Evolutionary conservation across 2,797 vertebrate genomes (phyloP).

Genomic region (Ceyx erithaca): DNA sequence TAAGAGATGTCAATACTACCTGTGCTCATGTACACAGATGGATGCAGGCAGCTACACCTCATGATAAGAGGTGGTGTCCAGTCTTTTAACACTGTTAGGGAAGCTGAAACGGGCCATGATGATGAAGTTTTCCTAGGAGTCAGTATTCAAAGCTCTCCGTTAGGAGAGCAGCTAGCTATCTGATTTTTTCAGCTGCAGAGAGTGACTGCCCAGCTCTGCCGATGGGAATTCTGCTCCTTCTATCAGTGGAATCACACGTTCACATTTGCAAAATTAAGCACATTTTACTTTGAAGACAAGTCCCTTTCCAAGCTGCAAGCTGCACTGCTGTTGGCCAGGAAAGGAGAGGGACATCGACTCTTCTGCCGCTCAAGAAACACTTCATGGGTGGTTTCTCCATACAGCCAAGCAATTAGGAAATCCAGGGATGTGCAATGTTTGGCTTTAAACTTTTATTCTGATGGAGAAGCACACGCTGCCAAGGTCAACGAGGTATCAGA

Average conservation of each 20-base stretch:
- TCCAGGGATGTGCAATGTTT: not conserved
- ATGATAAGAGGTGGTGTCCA: accelerated
- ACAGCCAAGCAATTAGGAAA: not conserved
- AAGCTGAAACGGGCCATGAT: not conserved
- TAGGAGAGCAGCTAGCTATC: not conserved
- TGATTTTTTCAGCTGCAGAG: not conserved
- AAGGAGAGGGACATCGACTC: not conserved
- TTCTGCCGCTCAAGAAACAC: not conserved
- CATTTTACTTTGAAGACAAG: not conserved
- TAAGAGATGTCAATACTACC: not conserved
- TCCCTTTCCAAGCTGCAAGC: not conserved
- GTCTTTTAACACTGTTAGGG: not conserved
- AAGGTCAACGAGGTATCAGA: not conserved
- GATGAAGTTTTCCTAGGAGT: not conserved
- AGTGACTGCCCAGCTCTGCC: not conserved
- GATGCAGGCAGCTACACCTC: not conserved
- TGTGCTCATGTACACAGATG: not conserved
- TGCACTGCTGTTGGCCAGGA: not conserved
- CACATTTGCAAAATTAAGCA: not conserved
- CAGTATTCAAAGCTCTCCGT: not conserved
- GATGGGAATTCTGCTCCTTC: not conserved
- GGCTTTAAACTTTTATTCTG: not conserved
- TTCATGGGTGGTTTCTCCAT: not conserved
- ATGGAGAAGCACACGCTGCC: not conserved
- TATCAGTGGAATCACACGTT: not conserved